A percentile compares a stretch with the other conserved stretches of the same genome.
phyloP scores from a whole-genome alignment of 2,888 invertebrate species.

The Scaptomyza polygonia region DNA sequence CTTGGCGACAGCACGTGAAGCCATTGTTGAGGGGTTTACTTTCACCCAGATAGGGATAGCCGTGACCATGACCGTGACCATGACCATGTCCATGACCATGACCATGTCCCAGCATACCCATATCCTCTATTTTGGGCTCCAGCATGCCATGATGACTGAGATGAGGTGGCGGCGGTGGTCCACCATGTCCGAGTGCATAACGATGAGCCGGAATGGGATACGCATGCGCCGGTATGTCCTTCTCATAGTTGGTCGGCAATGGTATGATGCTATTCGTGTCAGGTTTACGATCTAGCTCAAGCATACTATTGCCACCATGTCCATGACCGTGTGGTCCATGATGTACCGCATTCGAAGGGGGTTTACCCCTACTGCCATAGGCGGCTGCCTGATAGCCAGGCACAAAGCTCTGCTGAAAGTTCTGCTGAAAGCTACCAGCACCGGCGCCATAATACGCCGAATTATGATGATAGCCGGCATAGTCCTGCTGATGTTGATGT shows the following conservation, averaged over 20 bases:
- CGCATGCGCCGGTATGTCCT: conserved; percentile 84
- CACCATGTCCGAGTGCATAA: conserved; percentile 73
- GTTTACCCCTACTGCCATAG: conserved; percentile 65
- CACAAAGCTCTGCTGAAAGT: conserved; percentile 83
- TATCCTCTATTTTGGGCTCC: conserved; percentile 80
- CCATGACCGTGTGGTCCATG: conserved; percentile 59
- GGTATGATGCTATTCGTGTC: conserved; percentile 83
- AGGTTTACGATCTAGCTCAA: conserved; percentile 83
- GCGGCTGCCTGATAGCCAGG: conserved; percentile 81
- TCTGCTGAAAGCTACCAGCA: conserved; percentile 82
- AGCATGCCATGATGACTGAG: conserved; percentile 76
- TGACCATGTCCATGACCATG: conserved; percentile 46
- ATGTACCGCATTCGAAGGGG: conserved; percentile 44
- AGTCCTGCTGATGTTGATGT: conserved; percentile 78
- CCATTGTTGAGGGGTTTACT: conserved; percentile 89
- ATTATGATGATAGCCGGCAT: conserved; percentile 79
- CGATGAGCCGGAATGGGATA: conserved; percentile 84
- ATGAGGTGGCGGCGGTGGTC: conserved; percentile 69
- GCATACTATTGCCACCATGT: conserved; percentile 74
- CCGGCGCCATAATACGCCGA: conserved; percentile 81
- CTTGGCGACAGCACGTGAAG: conserved; percentile 90
- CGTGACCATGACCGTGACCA: conserved; percentile 52
- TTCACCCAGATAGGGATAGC: conserved; percentile 88
- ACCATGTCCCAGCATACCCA: conserved; percentile 76
- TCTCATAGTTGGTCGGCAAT: conserved; percentile 84